Evolutionary conservation across 1,140 invertebrate genomes (phyloP).

Genomic region (Orchestia grillus): DNA sequence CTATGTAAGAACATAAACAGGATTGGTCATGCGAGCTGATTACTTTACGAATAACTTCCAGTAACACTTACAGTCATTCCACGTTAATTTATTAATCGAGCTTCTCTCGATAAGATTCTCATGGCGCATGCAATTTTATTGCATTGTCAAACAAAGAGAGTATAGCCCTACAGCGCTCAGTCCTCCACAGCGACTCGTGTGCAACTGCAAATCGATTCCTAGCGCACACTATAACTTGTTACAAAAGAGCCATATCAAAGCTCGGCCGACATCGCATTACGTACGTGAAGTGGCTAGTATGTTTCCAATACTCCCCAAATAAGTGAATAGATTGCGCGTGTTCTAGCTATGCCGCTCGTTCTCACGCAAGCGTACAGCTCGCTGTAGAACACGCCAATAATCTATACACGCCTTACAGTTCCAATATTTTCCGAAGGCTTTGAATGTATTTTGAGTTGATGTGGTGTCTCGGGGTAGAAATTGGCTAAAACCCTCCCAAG

Average conservation of each 20-base stretch:
- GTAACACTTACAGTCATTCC: neutral
- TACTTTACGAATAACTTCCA: neutral
- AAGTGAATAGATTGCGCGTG: neutral
- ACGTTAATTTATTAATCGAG: neutral
- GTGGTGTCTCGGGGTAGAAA: neutral
- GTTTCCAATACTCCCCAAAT: neutral
- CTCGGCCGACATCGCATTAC: neutral
- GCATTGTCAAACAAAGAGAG: neutral
- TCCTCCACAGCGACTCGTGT: neutral
- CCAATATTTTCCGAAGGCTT: neutral
- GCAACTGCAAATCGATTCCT: neutral
- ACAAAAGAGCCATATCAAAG: slow-evolving; percentile 8
- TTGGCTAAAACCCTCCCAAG: neutral
- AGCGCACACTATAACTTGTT: neutral
- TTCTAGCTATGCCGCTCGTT: neutral
- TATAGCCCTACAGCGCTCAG: neutral
- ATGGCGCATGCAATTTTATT: neutral
- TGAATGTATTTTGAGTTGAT: neutral
- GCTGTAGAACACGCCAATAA: neutral
- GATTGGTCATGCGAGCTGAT: neutral
- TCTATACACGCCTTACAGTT: neutral
- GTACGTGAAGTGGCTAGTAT: neutral
- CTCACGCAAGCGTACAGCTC: neutral
- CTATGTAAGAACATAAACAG: neutral
- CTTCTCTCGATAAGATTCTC: neutral